Base-by-base conservation (phyloP, 2,797 vertebrate species). In the Acipenser transmontanus region DNA sequence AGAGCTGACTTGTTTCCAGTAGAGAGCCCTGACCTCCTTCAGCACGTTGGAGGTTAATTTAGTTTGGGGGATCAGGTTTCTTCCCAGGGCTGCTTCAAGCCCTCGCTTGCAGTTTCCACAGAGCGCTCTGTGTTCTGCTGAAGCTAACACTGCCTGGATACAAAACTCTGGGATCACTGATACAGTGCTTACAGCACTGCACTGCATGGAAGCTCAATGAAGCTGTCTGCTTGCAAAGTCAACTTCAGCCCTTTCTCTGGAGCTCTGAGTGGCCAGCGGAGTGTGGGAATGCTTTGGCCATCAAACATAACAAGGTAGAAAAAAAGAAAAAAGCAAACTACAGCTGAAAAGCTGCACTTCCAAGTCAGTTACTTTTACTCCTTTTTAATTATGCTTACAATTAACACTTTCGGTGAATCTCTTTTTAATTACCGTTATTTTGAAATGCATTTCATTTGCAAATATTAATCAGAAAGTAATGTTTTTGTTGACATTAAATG, bases 11-110 rank as follows among this genome's bases (percentile, higher is more conserved):
- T 67, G 72, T 69, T 75, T 71, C 72, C 64, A 54, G 74, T 75
- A 52, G 69, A 63, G 62, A 51, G 72, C 50, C 71, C 71, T 82
- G 80, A 84, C 81, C 82, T 79, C 73, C 65, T 78, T 66, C 80
- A 72, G 89, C 84, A 80, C 80, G 83, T 81, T 68, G 81, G 79
- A 76, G 87, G 89, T 91, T 91, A 91, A 91, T 83, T 84, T 75
- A 72, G 72, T 78, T 74, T 76, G 76, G 76, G 78, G 78, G 83
- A 88, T 89, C 90, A 82, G 62, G 78, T 87, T 91, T 89, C 89
- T 83, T 81, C 68, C 34, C 61, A 71, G 70, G 81, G 81, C 76
- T 82, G 75, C 81, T 80, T 74, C 75, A 62, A 77, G 77, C 79
- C 81, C 78, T 72, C 62, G 71, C 80, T 76, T 63, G 49, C 79